These are phyloP conservation scores for Channa maculata DNA, from an alignment of 2,113 vertebrate genomes.

Conservation along the genomic window DNA sequence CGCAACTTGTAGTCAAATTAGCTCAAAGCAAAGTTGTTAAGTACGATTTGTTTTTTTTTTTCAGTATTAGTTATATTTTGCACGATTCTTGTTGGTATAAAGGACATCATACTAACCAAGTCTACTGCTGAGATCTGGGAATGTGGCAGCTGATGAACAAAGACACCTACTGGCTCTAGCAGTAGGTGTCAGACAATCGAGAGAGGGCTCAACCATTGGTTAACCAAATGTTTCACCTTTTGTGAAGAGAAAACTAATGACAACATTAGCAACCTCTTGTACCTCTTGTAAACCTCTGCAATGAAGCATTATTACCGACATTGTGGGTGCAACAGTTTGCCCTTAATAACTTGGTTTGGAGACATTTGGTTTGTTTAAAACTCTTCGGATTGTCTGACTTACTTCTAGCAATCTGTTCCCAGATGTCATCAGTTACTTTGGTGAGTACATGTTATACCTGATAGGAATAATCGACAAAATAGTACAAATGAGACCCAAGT, in stretches of 20 bases:
- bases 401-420: background rate
- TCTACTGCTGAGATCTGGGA: conserved; percentile 5
- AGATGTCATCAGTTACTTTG: conserved; percentile 12
- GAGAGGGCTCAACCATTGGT: too few relatives aligned
- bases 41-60: background rate
- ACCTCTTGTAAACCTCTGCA: too few relatives aligned
- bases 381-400: background rate
- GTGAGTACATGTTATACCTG: background rate
- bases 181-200: too few relatives aligned
- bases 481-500: conserved; percentile 16
- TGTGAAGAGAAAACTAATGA: too few relatives aligned
- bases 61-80: conserved; percentile 2
- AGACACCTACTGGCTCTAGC: background rate
- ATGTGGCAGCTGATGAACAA: background rate
- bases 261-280: too few relatives aligned
- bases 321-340: background rate
- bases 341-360: background rate
- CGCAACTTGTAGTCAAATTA: background rate
- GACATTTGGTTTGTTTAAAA: background rate
- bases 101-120: background rate
- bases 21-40: background rate
- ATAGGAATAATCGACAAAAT: conserved; percentile 17
- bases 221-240: too few relatives aligned
- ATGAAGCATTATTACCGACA: background rate
- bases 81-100: background rate